Conservation (phyloP, 2,797 vertebrate genomes). For the Ispidina lecontei region DNA sequence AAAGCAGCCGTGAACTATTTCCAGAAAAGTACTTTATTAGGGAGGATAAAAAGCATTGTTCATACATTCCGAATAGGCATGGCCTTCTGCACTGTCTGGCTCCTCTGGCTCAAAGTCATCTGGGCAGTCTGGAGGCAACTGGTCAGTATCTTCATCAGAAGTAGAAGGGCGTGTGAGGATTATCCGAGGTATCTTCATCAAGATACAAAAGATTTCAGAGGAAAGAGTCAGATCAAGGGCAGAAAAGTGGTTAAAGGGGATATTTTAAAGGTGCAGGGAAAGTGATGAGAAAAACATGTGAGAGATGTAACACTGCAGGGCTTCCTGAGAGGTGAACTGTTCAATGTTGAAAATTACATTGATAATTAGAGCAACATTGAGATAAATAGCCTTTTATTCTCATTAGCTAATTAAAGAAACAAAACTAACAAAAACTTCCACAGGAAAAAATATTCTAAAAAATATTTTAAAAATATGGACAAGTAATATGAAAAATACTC, state of each 20-base stretch:
- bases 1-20: not conserved
- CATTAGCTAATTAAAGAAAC: not conserved
- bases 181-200: slow-evolving; percentile 86
- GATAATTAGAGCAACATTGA: not conserved
- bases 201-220: slow-evolving; percentile 10
- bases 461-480: not conserved
- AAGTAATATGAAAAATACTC: not conserved
- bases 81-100: slow-evolving; percentile 44
- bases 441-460: not conserved
- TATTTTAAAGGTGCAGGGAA: not conserved
- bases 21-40: slow-evolving; percentile 59
- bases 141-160: slow-evolving; percentile 86
- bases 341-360: not conserved
- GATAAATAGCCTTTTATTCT: not conserved
- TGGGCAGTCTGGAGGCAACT: slow-evolving; percentile 69
- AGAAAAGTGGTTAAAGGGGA: not conserved
- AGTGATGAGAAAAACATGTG: not conserved
- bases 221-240: slow-evolving; percentile 13
- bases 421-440: not conserved
- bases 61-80: slow-evolving; percentile 65
- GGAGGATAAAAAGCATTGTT: slow-evolving; percentile 79
- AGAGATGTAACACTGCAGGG: not conserved
- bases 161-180: slow-evolving; percentile 88
- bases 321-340: not conserved
- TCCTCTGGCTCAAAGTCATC: slow-evolving; percentile 69